Base-by-base conservation (phyloP, 2,113 vertebrate genomes). In the Carollia perspicillata region DNA sequence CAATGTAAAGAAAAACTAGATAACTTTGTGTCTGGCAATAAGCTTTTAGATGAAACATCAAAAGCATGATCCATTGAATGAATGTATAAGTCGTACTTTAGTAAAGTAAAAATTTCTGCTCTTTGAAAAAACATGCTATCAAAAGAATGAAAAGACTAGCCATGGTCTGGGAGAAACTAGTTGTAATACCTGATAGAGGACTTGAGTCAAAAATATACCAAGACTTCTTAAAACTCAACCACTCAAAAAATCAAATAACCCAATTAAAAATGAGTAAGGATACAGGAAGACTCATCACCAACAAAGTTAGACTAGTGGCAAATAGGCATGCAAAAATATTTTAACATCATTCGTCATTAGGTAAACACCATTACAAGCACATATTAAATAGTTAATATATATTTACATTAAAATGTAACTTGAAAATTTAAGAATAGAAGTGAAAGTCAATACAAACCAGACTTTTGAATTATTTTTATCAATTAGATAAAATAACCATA, bases 311-410 rank as follows among this genome's bases (percentile, higher is more conserved):
- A 87, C 37, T 8, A 16, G 66, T 74, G 55, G 55, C 13, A 68
- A 93, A 81, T 58, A 86, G 79, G 26, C n/a, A 84, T 37, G 42
- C 11, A n/a, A 78, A 91, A 94, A 88, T 84, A 87, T 78, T 89
- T 83, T 44, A 35, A 77, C 42, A 47, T 89, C 3, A 66, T 78
- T 94, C 84, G 42, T 77, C 26, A 30, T 92, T 78, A 88, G 63
- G 30, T 9, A 84, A 94, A 88, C 78, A 44, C 5, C 88, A 94
- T 84, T 71, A 84, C 37, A 71, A 65, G 35, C 6, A 51, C 28
- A 37, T 35, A 71, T 18, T 95, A 58, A 95, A 17, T 66, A 35
- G 6, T 28, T 85, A 68, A 65, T 53, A 47, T 80, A 80, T 40
- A 63, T 85, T 90, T 58, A 84, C 40, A 80, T 66, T 78, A 30